phyloP scores from a whole-genome alignment of 1,140 invertebrate species.

The Bombus fervidus region DNA sequence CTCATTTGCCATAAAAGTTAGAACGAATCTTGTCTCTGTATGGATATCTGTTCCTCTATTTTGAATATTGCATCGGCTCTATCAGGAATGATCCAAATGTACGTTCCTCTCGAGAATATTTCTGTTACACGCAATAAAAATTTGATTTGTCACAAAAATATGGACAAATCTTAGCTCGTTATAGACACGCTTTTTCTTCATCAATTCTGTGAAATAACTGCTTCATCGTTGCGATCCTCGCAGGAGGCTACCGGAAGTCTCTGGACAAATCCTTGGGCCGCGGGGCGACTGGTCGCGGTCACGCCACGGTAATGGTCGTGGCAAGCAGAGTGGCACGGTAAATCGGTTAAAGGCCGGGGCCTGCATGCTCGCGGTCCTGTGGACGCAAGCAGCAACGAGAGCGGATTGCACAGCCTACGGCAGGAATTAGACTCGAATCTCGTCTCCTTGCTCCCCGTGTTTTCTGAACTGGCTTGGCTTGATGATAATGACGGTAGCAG shows the following conservation, averaged over 20 bases:
- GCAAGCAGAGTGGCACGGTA: constrained; percentile 49
- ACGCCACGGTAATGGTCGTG: constrained; percentile 49
- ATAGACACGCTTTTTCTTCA: not conserved
- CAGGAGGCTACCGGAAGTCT: constrained; percentile 51
- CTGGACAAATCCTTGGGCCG: constrained; percentile 42
- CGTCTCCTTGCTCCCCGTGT: constrained; percentile 69
- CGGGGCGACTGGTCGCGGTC: constrained; percentile 35
- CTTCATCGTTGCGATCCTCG: not conserved
- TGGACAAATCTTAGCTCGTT: no score
- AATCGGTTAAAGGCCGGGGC: constrained; percentile 48
- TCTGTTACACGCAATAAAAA: no score
- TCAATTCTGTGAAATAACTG: not conserved
- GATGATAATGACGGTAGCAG: constrained; percentile 78
- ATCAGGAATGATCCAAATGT: no score
- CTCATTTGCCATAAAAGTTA: no score
- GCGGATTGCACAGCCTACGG: constrained; percentile 71
- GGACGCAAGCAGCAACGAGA: constrained; percentile 53
- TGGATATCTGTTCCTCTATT: no score
- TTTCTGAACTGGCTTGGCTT: constrained; percentile 68
- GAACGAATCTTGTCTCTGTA: no score
- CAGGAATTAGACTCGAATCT: constrained; percentile 74
- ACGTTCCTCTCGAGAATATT: not conserved
- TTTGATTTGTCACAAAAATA: not conserved
- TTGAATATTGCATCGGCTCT: no score
- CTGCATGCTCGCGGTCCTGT: not conserved